Evolutionary conservation across 2,113 vertebrate species (phyloP).

Genomic region (Brachypodius melanocephalos): DNA sequence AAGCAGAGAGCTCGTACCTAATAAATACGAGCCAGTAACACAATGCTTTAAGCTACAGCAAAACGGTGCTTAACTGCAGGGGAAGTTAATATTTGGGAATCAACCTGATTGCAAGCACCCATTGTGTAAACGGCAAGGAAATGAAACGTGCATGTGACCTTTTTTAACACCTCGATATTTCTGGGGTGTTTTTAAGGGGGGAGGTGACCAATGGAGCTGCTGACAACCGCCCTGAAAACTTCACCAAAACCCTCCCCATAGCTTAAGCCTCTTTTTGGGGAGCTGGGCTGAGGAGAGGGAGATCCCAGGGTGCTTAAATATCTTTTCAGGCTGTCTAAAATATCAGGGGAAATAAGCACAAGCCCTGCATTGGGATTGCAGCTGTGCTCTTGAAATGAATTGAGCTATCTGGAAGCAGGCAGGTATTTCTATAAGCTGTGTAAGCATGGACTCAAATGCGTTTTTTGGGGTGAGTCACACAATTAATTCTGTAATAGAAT

Average conservation of each 20-base stretch:
- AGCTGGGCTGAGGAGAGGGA: not conserved
- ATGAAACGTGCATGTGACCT: slow-evolving; percentile 60
- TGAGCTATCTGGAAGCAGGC: not conserved
- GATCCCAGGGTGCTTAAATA: slow-evolving; percentile 63
- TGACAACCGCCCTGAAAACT: slow-evolving; percentile 56
- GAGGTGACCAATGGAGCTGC: slow-evolving; percentile 7
- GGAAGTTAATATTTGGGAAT: slow-evolving; percentile 62
- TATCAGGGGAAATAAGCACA: slow-evolving; percentile 73
- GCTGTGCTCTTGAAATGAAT: slow-evolving; percentile 41
- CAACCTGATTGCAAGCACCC: slow-evolving; percentile 50
- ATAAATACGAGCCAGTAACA: slow-evolving; percentile 70
- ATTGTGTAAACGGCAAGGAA: slow-evolving; percentile 67
- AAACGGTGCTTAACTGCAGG: slow-evolving; percentile 56
- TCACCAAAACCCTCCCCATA: slow-evolving; percentile 42
- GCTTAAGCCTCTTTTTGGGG: not conserved
- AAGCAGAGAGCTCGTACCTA: slow-evolving; percentile 71
- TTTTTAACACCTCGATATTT: slow-evolving; percentile 75
- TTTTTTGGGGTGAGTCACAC: not conserved
- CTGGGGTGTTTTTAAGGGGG: slow-evolving; percentile 32
- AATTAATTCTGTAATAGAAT: not conserved
- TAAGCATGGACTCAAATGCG: not conserved
- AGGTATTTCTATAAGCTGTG: not conserved
- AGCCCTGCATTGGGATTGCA: not conserved
- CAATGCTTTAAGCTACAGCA: slow-evolving; percentile 66
- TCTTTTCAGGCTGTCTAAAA: slow-evolving; percentile 66